Evolutionary conservation across 2,888 invertebrate species (phyloP).

Genomic region (Lasioglossum calceatum): DNA sequence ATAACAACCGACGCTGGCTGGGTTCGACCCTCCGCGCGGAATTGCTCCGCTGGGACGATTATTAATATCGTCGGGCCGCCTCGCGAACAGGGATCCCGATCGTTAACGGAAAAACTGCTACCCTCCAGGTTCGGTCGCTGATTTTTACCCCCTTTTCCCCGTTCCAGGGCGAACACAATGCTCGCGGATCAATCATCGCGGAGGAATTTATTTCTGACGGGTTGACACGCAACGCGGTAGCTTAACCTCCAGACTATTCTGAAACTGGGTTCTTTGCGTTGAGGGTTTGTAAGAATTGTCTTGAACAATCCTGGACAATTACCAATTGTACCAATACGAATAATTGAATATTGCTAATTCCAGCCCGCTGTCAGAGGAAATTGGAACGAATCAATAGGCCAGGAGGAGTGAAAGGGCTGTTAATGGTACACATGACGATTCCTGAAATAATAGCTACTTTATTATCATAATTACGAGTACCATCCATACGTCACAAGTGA

Average conservation of each 20-base stretch:
- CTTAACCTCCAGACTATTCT: neutral
- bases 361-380: neutral
- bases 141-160: neutral
- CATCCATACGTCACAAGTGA: conserved; percentile 72
- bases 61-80: conserved; percentile 62
- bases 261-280: neutral
- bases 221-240: neutral
- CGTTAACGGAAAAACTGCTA: conserved; percentile 46
- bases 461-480: conserved; percentile 63
- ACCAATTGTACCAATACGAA: too few species aligned
- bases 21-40: conserved; percentile 30
- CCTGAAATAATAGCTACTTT: conserved; percentile 70
- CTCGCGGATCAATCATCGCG: neutral
- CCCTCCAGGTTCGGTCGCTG: conserved; percentile 14
- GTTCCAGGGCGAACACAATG: neutral
- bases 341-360: too few species aligned
- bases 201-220: neutral
- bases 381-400: neutral
- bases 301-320: too few species aligned
- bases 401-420: neutral
- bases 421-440: conserved; percentile 41
- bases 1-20: conserved; percentile 72
- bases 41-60: conserved; percentile 70
- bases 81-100: conserved; percentile 46
- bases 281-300: neutral